These are phyloP conservation scores for Dissostichus mawsoni DNA, from an alignment of 2,113 vertebrate species.

Conservation along the genomic window DNA sequence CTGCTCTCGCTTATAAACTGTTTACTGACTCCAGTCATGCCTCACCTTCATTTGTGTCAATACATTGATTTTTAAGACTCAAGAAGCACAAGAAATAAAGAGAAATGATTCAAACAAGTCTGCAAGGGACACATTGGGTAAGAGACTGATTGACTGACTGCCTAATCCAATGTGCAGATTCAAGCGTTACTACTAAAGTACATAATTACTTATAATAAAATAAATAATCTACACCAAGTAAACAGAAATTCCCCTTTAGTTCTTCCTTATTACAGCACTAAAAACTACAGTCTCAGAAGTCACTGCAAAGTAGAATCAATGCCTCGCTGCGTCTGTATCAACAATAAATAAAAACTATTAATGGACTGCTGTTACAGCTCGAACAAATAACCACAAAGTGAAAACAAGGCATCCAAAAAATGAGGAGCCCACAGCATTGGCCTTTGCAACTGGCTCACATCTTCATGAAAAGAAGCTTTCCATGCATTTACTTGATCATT, in stretches of 20 bases:
- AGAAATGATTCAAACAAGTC: constrained; percentile 29
- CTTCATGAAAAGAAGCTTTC: background rate
- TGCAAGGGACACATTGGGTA: background rate
- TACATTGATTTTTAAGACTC: constrained; percentile 40
- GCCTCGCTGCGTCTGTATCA: background rate
- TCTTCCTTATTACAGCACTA: background rate
- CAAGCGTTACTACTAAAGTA: background rate
- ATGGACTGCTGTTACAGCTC: background rate
- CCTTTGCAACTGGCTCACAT: too few relatives aligned
- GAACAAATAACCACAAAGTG: background rate
- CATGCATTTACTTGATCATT: background rate
- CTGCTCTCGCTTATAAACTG: constrained; percentile 17
- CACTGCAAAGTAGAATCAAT: background rate
- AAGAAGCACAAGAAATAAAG: constrained; percentile 1
- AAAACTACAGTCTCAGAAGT: background rate
- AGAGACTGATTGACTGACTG: background rate
- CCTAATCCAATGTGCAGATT: background rate
- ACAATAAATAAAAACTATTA: background rate
- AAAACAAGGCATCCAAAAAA: background rate
- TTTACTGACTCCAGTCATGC: constrained; percentile 40
- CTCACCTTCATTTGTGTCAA: constrained; percentile 41
- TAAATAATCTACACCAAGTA: background rate
- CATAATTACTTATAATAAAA: background rate
- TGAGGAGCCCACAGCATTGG: background rate
- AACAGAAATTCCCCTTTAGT: background rate